phyloP scores from a whole-genome alignment of 2,797 vertebrate genomes.

The Hippopotamyrus pictus region DNA sequence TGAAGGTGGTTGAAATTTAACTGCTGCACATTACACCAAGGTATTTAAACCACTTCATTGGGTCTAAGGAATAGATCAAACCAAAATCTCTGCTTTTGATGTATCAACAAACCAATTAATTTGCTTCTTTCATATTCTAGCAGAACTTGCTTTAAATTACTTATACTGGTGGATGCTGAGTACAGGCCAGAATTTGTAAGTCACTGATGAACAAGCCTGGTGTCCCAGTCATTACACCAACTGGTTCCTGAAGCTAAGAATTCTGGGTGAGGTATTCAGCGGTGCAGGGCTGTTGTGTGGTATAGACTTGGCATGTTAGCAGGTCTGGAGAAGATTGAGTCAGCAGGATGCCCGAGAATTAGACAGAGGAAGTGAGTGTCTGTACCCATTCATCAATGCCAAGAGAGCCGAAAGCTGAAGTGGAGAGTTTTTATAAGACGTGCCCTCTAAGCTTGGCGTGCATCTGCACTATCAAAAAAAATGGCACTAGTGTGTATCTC shows the following conservation, averaged over 20 bases:
- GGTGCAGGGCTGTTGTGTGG: background rate
- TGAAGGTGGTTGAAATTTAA: background rate
- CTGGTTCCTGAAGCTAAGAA: background rate
- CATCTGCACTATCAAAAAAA: background rate
- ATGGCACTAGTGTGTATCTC: background rate
- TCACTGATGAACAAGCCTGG: background rate
- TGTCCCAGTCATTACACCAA: background rate
- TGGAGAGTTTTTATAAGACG: background rate
- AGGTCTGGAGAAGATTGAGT: conserved; percentile 74
- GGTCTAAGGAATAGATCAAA: background rate
- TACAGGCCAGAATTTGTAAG: background rate
- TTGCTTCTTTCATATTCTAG: background rate
- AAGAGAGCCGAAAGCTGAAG: background rate
- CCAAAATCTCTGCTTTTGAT: background rate
- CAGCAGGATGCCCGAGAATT: conserved; percentile 71
- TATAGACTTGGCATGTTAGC: background rate
- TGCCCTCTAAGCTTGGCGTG: background rate
- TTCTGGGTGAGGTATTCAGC: background rate
- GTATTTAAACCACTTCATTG: background rate
- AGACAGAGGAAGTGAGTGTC: conserved; percentile 72
- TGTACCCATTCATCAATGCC: conserved; percentile 78
- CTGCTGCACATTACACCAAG: background rate
- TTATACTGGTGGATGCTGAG: background rate
- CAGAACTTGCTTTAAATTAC: background rate
- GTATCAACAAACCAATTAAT: background rate